These are phyloP conservation scores for Anoplophora glabripennis DNA, from an alignment of 1,140 invertebrate genomes.

Conservation along the genomic window DNA sequence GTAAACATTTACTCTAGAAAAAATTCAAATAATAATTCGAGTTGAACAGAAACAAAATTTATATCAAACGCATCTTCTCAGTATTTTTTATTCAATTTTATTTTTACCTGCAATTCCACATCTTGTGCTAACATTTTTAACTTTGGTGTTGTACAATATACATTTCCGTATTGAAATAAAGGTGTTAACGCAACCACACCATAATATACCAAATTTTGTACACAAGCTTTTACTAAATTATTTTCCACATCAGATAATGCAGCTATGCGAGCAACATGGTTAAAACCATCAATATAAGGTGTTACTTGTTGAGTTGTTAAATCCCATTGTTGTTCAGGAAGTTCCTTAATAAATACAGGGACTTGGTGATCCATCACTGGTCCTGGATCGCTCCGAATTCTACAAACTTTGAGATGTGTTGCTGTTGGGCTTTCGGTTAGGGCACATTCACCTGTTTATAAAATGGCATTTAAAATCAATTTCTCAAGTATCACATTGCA, in stretches of 20 bases:
- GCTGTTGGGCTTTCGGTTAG: slow-evolving; percentile 71
- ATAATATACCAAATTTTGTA: slow-evolving; percentile 87
- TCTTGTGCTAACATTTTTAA: slow-evolving; percentile 71
- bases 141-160: slow-evolving; percentile 85
- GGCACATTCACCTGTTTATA: slow-evolving; percentile 43
- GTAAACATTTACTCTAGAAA: slow-evolving; percentile 40
- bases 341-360: slow-evolving; percentile 72
- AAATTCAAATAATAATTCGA: no score
- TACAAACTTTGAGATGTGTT: slow-evolving; percentile 76
- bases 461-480: neutral
- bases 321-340: slow-evolving; percentile 73
- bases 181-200: slow-evolving; percentile 76
- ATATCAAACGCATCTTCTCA: no score
- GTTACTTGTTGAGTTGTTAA: slow-evolving; percentile 87
- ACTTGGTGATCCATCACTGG: slow-evolving; percentile 87
- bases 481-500: no score
- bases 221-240: slow-evolving; percentile 89
- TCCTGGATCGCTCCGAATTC: slow-evolving; percentile 74
- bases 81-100: neutral
- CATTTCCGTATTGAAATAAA: slow-evolving; percentile 91
- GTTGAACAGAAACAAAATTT: no score
- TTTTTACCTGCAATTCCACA: slow-evolving; percentile 53
- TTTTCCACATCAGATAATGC: slow-evolving; percentile 86
- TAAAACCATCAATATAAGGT: slow-evolving; percentile 88
- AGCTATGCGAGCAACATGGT: slow-evolving; percentile 82